A percentile compares a stretch with the other conserved stretches of the same genome.
Evolutionary conservation across 2,797 vertebrate genomes (phyloP).

Genomic region (Amblyraja radiata): DNA sequence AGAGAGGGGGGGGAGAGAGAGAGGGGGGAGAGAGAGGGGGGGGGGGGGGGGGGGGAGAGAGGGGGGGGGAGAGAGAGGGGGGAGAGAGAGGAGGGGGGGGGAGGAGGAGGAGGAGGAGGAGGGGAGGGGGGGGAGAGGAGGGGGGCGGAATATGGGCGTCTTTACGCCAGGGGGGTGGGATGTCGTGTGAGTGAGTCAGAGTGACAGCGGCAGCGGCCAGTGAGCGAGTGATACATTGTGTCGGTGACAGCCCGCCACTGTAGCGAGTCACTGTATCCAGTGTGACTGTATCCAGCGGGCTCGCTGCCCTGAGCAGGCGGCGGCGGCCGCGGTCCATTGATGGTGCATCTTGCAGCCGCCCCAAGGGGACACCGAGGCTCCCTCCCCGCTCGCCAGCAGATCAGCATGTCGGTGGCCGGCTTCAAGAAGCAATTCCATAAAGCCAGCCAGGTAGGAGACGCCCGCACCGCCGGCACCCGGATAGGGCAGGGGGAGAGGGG

Average conservation of each 20-base stretch:
- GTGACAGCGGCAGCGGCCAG: neutral
- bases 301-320: neutral
- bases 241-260: neutral
- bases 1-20: no score
- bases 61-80: no score
- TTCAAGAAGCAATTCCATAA: conserved; percentile 93
- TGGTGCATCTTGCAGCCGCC: neutral
- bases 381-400: conserved; percentile 20
- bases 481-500: no score
- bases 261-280: neutral
- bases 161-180: no score
- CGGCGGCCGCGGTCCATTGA: neutral
- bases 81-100: no score
- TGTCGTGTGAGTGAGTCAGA: neutral
- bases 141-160: neutral
- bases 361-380: neutral
- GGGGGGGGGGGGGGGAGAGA: no score
- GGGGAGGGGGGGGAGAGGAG: no score
- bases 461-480: no score
- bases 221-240: neutral
- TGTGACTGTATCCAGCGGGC: neutral
- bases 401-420: conserved; percentile 81
- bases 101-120: no score
- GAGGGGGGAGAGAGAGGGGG: no score
- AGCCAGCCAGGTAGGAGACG: conserved; percentile 78